Conservation (phyloP, 2,888 invertebrate species). For the Chamaedrilus cognettii region DNA sequence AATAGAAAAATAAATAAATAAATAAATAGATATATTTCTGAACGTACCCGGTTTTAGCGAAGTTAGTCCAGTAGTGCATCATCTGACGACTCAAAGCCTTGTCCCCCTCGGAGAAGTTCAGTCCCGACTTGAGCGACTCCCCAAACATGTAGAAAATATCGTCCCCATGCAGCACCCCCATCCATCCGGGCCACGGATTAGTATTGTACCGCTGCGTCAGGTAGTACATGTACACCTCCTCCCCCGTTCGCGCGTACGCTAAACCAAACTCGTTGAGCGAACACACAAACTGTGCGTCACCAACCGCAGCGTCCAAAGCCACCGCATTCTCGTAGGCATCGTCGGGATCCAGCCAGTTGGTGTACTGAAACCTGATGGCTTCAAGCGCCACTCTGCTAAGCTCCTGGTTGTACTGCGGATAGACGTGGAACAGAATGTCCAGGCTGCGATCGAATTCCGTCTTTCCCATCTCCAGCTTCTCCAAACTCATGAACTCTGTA, state of each 20-base stretch:
- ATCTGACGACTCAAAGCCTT: constrained; percentile 80
- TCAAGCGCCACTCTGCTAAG: constrained; percentile 75
- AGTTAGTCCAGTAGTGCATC: constrained; percentile 73
- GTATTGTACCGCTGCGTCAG: constrained; percentile 78
- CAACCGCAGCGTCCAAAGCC: constrained; percentile 88
- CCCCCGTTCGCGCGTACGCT: constrained; percentile 83
- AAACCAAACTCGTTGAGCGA: constrained; percentile 92
- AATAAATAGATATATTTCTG: no score
- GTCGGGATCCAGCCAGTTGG: constrained; percentile 86
- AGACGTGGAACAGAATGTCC: constrained; percentile 78
- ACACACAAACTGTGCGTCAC: constrained; percentile 94
- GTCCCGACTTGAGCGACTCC: constrained; percentile 80
- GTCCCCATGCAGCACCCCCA: constrained; percentile 95
- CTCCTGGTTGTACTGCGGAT: constrained; percentile 51
- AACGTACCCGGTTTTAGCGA: constrained; percentile 47
- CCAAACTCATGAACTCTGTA: constrained; percentile 35
- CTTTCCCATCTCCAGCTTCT: constrained; percentile 67
- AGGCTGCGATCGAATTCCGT: constrained; percentile 79
- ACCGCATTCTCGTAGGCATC: constrained; percentile 82
- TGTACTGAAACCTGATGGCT: constrained; percentile 91
- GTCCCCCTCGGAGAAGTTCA: constrained; percentile 81
- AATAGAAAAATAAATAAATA: no score
- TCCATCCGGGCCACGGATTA: constrained; percentile 93
- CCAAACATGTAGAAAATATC: constrained; percentile 90
- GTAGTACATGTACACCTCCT: constrained; percentile 86